Conservation (phyloP, 2,888 invertebrate genomes). For the Nomada fabriciana region DNA sequence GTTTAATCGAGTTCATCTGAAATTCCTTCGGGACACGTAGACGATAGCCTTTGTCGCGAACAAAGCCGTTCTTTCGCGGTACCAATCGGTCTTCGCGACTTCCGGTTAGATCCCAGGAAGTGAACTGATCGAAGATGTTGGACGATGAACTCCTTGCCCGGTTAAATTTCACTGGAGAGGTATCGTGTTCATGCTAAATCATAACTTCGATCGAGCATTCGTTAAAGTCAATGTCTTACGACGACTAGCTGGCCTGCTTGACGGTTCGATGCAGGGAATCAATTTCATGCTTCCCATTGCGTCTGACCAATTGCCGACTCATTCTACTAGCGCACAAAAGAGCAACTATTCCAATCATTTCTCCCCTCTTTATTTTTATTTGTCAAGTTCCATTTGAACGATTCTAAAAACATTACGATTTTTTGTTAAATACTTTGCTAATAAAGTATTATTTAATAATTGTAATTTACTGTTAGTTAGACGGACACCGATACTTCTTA, state of each 20-base stretch:
- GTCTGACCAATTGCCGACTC: not conserved
- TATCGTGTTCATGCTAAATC: slow-evolving; percentile 39
- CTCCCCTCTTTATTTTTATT: too few relatives aligned
- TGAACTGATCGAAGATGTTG: slow-evolving; percentile 12
- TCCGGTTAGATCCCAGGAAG: not conserved
- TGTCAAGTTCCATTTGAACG: too few relatives aligned
- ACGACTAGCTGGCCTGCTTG: slow-evolving; percentile 33
- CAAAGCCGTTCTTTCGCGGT: slow-evolving; percentile 41
- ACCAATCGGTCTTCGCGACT: not conserved
- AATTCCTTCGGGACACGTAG: slow-evolving; percentile 49
- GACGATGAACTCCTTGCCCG: not conserved
- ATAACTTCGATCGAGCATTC: slow-evolving; percentile 75
- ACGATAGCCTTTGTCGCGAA: slow-evolving; percentile 36
- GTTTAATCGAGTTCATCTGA: slow-evolving; percentile 60
- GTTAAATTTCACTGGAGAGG: not conserved
- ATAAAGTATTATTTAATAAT: too few relatives aligned
- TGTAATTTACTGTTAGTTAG: too few relatives aligned
- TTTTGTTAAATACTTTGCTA: too few relatives aligned
- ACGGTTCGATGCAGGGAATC: slow-evolving; percentile 27
- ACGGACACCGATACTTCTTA: too few relatives aligned
- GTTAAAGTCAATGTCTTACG: slow-evolving; percentile 80
- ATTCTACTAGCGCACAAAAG: not conserved
- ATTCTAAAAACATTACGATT: too few relatives aligned
- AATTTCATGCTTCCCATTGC: not conserved
- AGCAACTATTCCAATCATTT: too few relatives aligned